Base-by-base conservation (phyloP, 1,140 invertebrate genomes). In the Brachionus plicatilis region DNA sequence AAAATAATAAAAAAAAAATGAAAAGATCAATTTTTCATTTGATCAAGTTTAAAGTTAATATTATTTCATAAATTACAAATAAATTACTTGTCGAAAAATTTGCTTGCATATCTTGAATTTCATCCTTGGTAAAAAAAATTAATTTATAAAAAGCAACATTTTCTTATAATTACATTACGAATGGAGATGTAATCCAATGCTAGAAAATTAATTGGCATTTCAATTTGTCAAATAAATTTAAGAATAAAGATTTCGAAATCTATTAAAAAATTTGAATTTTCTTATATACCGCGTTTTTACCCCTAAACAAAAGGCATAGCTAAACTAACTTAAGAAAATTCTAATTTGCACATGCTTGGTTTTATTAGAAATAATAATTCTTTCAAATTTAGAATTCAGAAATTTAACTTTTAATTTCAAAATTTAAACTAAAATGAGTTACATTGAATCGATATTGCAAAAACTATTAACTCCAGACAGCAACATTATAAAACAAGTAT, bases 381-480 rank as follows among this genome's bases (percentile, higher is more conserved):
- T 27, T 41, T 72, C 17, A 8, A 43, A 43, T 43, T 43, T 43
- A 72, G 41, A 72, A 41, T 41, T 41, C 8, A 72, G 7, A 43
- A 43, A 72, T 41, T 78, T 47, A 45, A 17, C 43, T 41, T 7
- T 8, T 33, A 5, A 56, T 53, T 53, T 79, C 17, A n/a, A 41
- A 29, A 1, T 56, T 20, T 17, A 72, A 45, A 43, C 8, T 12
- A 72, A 41, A 43, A 82, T 82, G 79, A 82, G 53, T 45, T 82
- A 82, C 12, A 68, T 82, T 82, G 79, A 82, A 47, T 82, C 79
- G 0, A 65, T 82, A 65, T 68, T 82, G 27, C 53, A 82, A 82
- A 82, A 82, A 17, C 79, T 82, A 12, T 47, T 82, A 27, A 82
- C 79, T 8, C 79, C 79, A 6, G 79, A 82, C 17, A 82, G 79